A percentile compares a stretch with the other conserved stretches of the same genome.
These are phyloP conservation scores for Drosophila navojoa DNA, from an alignment of 1,140 invertebrate species.

Conservation along the genomic window DNA sequence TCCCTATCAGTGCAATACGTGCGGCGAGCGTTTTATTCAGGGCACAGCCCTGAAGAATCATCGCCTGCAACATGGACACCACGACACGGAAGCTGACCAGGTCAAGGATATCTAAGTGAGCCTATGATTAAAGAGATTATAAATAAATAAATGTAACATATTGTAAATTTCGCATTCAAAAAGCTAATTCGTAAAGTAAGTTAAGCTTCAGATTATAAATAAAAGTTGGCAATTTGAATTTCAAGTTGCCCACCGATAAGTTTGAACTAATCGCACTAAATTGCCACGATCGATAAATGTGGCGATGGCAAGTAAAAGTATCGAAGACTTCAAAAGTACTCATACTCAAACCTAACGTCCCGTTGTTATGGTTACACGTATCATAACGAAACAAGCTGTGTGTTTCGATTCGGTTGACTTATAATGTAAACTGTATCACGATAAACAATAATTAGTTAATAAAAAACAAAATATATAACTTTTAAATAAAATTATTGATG, in stretches of 20 bases:
- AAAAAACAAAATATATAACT: not conserved
- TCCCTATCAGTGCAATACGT: constrained; percentile 84
- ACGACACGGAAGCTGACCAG: constrained; percentile 31
- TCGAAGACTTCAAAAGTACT: not conserved
- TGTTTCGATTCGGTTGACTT: not conserved
- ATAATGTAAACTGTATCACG: not conserved
- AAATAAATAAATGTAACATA: not conserved
- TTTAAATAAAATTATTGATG: constrained; percentile 26
- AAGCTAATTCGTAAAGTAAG: not conserved
- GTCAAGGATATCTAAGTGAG: not conserved
- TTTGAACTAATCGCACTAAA: not conserved
- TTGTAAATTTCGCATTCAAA: not conserved
- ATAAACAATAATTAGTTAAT: constrained; percentile 8
- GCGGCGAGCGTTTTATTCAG: constrained; percentile 81
- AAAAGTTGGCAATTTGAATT: not conserved
- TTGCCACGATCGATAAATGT: constrained; percentile 1
- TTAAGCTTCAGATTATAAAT: not conserved
- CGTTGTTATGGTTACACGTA: constrained; percentile 22
- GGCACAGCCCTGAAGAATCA: constrained; percentile 80
- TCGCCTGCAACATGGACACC: constrained; percentile 66
- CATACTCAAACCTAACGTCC: not conserved
- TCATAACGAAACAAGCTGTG: constrained; percentile 17
- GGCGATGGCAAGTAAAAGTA: not conserved
- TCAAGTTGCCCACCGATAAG: constrained; percentile 1
- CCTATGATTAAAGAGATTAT: too few species aligned